Evolutionary conservation across 2,797 vertebrate genomes (phyloP), one percentile per base, ranked within the genome.

Genomic region (Gallinago nigripennis): DNA sequence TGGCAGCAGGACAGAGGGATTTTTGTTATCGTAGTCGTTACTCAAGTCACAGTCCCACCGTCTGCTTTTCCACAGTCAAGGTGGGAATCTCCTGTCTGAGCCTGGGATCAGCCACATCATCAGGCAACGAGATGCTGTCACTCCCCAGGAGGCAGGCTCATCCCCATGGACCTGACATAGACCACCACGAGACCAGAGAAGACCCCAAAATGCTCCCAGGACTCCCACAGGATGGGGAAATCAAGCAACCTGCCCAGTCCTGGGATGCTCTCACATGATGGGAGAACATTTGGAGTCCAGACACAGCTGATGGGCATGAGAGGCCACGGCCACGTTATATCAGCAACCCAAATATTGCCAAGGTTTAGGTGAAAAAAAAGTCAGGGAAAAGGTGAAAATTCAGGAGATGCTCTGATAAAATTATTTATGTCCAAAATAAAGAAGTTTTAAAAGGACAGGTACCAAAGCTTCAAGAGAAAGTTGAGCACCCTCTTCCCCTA

Each of bases 11-110:
- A 41, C 39, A 50, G 23, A 37, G 15, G 33, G 51, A 18, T 33
- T 75, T 58, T 75, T 27, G 6, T 41, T 17, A 16, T 7, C 12
- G 1, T 0, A 0, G 10, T 11, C 27, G 5, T 41, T 9, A 48
- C 33, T 73, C 43, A 70, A 73, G 31, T 45, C 60, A 25, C 25
- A 17, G 5, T 7, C 37, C 61, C 51, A 43, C 4, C 3, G 2
- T 16, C 23, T 15, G 18, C 25, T 30, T 45, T 72, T 17, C 71
- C 43, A 30, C 1, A 1, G 23, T n/a, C 45, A 11, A n/a, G 8
- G 16, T 43, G 30, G 37, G 27, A 61, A 48, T 31, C 12, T 27
- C 19, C 48, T 19, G 9, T 4, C 54, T 6, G 13, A 60, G 57
- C 4, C 6, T 2, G 1, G 51, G 43, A 37, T 43, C 13, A 46